A percentile compares a stretch with the other conserved stretches of the same genome.
phyloP scores from a whole-genome alignment of 2,888 invertebrate species.

The Epirrhoe tristata region DNA sequence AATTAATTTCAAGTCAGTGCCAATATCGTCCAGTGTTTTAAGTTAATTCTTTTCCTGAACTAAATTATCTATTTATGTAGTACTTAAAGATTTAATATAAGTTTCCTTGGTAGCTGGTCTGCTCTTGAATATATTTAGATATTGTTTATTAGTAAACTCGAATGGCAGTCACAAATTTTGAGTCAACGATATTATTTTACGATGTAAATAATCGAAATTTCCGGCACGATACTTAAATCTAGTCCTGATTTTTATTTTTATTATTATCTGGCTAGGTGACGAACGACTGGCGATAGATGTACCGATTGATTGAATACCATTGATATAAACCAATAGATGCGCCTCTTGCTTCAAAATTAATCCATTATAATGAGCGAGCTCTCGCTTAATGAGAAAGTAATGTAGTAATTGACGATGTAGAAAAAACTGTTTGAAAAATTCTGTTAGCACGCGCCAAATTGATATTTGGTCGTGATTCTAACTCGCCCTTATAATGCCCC shows the following conservation, averaged over 20 bases:
- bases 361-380: no score
- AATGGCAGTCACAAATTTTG: constrained; percentile 69
- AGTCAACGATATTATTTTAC: constrained; percentile 53
- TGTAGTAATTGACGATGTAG: no score
- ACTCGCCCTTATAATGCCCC: no score
- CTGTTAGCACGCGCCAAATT: no score
- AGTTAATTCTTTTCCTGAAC: constrained; percentile 34
- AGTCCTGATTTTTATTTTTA: constrained; percentile 65
- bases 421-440: no score
- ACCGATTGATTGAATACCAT: constrained; percentile 53
- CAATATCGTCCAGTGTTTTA: constrained; percentile 66
- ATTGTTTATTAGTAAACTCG: constrained; percentile 23
- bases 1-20: constrained; percentile 65
- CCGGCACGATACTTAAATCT: constrained; percentile 81
- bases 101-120: constrained; percentile 36
- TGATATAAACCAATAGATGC: no score
- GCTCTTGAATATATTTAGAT: constrained; percentile 22
- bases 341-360: no score
- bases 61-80: constrained; percentile 28
- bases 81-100: constrained; percentile 17
- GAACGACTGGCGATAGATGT: constrained; percentile 60
- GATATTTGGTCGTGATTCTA: no score
- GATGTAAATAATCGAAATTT: constrained; percentile 69
- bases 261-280: constrained; percentile 59
- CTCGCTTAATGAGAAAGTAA: no score